Conservation (phyloP, 2,797 vertebrate species). For the Odontamblyopus lacepedii region DNA sequence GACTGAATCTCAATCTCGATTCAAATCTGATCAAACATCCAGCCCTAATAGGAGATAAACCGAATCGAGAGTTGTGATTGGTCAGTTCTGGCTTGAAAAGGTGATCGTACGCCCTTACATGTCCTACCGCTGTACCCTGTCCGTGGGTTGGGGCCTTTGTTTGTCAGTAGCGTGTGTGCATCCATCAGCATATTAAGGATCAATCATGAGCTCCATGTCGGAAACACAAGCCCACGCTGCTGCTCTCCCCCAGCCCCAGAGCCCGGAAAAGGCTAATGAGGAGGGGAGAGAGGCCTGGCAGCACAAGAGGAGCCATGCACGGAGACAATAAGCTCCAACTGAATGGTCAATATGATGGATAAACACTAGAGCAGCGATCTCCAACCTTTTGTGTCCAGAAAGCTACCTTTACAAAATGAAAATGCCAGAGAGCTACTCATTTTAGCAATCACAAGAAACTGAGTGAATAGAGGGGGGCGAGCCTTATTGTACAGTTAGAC, state of each 20-base stretch:
- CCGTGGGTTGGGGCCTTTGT: slow-evolving; percentile 8
- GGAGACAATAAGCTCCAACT: background rate
- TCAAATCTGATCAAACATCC: background rate
- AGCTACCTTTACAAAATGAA: too few relatives aligned
- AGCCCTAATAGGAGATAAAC: background rate
- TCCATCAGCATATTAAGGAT: slow-evolving; percentile 21
- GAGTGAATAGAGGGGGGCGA: too few relatives aligned
- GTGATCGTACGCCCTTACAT: too few relatives aligned
- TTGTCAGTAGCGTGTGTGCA: background rate
- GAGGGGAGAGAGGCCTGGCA: slow-evolving; percentile 4
- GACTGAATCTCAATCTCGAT: too few relatives aligned
- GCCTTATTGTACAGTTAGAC: too few relatives aligned
- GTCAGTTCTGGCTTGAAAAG: background rate
- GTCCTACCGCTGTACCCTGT: background rate
- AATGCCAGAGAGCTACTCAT: too few relatives aligned
- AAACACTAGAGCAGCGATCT: background rate
- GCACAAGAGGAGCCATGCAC: slow-evolving; percentile 2
- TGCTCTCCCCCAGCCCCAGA: background rate
- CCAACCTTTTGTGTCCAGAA: too few relatives aligned
- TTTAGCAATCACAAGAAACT: too few relatives aligned
- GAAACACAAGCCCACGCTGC: slow-evolving; percentile 25
- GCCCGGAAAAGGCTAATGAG: slow-evolving; percentile 4
- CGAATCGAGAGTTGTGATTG: background rate
- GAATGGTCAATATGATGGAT: background rate
- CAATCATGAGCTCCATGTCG: slow-evolving; percentile 18